Base-by-base conservation (phyloP, 1,140 invertebrate species). In the Aphaenogaster ashmeadi region DNA sequence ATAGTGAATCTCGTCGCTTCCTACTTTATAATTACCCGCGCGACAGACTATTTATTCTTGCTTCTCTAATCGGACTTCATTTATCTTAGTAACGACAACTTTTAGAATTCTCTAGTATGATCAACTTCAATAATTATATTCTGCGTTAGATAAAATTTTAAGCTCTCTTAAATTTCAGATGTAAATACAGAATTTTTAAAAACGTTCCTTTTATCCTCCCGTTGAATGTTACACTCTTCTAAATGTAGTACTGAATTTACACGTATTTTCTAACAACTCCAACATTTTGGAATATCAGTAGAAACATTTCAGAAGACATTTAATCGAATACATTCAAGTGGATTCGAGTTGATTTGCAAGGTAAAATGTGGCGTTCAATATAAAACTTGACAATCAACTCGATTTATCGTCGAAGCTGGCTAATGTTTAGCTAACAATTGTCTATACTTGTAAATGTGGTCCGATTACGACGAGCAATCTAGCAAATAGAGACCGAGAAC, bases 11-110 rank as follows among this genome's bases (percentile, higher is more conserved):
- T 83, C 80, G 64, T 87, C 80, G 75, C 79, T 83, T 44, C 60
- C 85, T 91, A 92, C 44, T 79, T 60, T 80, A 83, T 58, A 74
- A 84, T 84, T 86, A 69, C 54, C 72, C 84, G 67, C 79, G 75
- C 81, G 66, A 88, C 86, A 81, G 72, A 72, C 64, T 77, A 72
- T 80, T 80, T 54, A 56, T 52, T 50, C 41, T 88, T 78, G 75
- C 64, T 79, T 56, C 52, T 41, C 66, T 79, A 89, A 91, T 91
- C 90, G 90, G 89, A 90, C 87, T 50, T 67, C 90, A 91, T 87
- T 87, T 84, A 88, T 81, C 41, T 56, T 52, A 62, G 15, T 50
- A 64, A 62, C 7, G 52, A 54, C 71, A 72, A 81, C n/a, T 56
- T 62, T 62, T 21, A 62, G 33, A 66, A 58, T 54, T 87, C 18